Evolutionary conservation across 2,113 vertebrate species (phyloP).

Genomic region (Chaetodon auriga): DNA sequence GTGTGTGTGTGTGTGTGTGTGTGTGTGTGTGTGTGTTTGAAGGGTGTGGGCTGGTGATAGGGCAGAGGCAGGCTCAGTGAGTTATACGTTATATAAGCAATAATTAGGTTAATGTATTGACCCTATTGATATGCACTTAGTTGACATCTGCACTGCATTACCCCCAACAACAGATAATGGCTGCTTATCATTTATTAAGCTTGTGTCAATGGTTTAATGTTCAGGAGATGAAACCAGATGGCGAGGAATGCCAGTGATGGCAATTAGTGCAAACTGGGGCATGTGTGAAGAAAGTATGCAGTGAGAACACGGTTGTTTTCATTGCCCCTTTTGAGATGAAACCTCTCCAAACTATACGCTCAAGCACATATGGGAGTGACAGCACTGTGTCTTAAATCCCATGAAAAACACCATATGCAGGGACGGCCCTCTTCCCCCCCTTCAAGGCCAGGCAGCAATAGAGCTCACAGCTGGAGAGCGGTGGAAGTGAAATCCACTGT

Average conservation of each 20-base stretch:
- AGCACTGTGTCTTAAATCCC: constrained; percentile 48
- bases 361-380: constrained; percentile 29
- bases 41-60: constrained; percentile 37
- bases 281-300: constrained; percentile 39
- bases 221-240: constrained; percentile 68
- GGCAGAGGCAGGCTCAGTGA: constrained; percentile 37
- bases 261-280: constrained; percentile 60
- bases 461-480: constrained; percentile 77
- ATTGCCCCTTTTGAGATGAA: constrained; percentile 45
- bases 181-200: constrained; percentile 53
- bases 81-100: constrained; percentile 51
- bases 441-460: constrained; percentile 58
- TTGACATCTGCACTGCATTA: constrained; percentile 56
- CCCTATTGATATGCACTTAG: constrained; percentile 52
- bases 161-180: constrained; percentile 38
- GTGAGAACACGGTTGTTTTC: constrained; percentile 24
- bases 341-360: constrained; percentile 46
- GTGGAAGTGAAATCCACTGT: constrained; percentile 66
- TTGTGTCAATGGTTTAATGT: constrained; percentile 41
- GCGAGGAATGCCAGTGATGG: constrained; percentile 56
- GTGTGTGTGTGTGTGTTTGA: constrained; percentile 1
- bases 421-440: constrained; percentile 46
- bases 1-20: constrained; percentile 15
- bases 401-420: constrained; percentile 46
- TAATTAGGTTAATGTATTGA: constrained; percentile 63